Base-by-base conservation (phyloP, 2,113 vertebrate species). In the Hemichromis elongatus region DNA sequence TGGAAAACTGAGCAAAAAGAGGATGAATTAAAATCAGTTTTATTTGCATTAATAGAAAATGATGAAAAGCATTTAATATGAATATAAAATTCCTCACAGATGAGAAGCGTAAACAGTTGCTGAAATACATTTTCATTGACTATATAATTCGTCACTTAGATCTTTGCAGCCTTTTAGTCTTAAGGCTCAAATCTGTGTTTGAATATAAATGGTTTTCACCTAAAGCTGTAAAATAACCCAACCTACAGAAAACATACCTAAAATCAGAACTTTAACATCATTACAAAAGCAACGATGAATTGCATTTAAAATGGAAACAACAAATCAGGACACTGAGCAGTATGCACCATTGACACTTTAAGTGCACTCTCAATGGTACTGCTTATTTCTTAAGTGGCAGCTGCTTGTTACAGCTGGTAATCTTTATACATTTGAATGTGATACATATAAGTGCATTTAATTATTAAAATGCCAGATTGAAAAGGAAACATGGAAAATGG, bases 1-100 rank as follows among this genome's bases (percentile, higher is more conserved):
- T 35, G 30, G 16, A 35, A 0, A 61, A 61, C 57, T 4, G 5
- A 61, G 16, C 57, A 35, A 61, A 35, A 61, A 0, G 57, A 0
- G 1, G 16, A 1, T 33, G 28, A 61, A 61, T 33, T 61, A 35
- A 35, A 11, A 61, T 6, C 57, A 11, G 28, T 61, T 61, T 35
- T 63, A 63, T n/a, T 63, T 63, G 18, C 18, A 63, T n/a, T 63
- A 0, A n/a, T 63, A 35, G 30, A 63, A 63, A 63, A 37, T n/a
- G 1, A 45, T 12, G 42, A 45, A 13, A 14, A 12, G 42, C 42
- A 45, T 12, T 14, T 13, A 5, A 45, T 45, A 4, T 14, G 5
- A n/a, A 35, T 63, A 35, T 35, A 63, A 63, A 19, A 18, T 35
- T 61, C 57, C 5, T 61, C 18, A 61, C 7, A 37, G 18, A 63